Percentiles rank a stretch among this genome's conserved stretches.
These are phyloP conservation scores for Drosophila algonquin DNA, from an alignment of 2,888 invertebrate species.

Conservation along the genomic window DNA sequence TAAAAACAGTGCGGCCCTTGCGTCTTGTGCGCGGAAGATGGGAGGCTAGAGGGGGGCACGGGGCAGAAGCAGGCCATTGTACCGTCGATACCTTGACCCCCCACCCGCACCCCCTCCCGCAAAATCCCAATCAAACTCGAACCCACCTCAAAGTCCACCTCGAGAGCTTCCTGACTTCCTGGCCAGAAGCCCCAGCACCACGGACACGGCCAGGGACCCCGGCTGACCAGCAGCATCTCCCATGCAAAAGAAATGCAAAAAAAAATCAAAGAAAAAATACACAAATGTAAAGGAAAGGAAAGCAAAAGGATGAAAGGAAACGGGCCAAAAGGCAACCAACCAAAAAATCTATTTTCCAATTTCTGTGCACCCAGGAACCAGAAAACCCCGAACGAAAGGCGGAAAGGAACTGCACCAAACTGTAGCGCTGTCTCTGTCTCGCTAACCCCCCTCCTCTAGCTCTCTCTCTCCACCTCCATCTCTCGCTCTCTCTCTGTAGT, in stretches of 20 bases:
- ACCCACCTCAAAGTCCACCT: conserved; percentile 33
- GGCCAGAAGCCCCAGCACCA: conserved; percentile 14
- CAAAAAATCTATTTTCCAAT: conserved; percentile 81
- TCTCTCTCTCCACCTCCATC: background rate
- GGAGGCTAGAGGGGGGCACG: background rate
- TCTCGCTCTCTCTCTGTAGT: background rate
- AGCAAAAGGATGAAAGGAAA: conserved; percentile 42
- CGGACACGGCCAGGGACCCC: conserved; percentile 11
- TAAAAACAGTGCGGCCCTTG: conserved; percentile 42
- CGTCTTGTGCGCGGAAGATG: conserved; percentile 48
- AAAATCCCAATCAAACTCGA: conserved; percentile 37
- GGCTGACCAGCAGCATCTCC: conserved; percentile 37
- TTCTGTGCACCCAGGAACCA: conserved; percentile 59
- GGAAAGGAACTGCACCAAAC: conserved; percentile 52
- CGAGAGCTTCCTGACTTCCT: conserved; percentile 50
- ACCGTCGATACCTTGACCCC: conserved; percentile 54
- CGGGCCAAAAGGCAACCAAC: conserved; percentile 73
- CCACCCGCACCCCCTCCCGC: conserved; percentile 13
- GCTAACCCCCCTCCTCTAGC: background rate
- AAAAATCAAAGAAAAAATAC: conserved; percentile 30
- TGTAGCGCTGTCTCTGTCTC: conserved; percentile 21
- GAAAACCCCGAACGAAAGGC: conserved; percentile 10
- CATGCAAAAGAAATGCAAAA: conserved; percentile 7
- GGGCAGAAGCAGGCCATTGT: conserved; percentile 41
- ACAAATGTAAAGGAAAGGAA: conserved; percentile 19